Evolutionary conservation across 2,888 invertebrate species (phyloP).

Genomic region (Machimus atricapillus): DNA sequence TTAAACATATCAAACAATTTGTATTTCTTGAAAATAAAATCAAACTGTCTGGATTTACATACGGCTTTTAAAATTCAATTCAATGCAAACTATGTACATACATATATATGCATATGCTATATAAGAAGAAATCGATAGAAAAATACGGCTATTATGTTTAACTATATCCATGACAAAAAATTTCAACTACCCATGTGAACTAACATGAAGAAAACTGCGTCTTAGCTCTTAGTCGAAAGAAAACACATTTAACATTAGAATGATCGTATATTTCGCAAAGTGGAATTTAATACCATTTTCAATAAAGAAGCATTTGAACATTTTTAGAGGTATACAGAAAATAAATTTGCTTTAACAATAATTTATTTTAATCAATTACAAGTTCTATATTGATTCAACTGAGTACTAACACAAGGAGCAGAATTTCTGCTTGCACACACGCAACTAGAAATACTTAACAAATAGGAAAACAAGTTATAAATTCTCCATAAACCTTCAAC

Average conservation of each 20-base stretch:
- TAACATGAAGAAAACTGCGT: no score
- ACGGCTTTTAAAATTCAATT: no score
- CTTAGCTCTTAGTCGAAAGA: background rate
- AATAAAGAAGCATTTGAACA: background rate
- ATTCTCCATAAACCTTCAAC: background rate
- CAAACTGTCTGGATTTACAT: no score
- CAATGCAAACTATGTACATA: no score
- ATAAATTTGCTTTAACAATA: background rate
- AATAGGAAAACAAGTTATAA: background rate
- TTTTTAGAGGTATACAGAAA: background rate
- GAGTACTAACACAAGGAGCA: background rate
- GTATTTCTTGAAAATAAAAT: no score
- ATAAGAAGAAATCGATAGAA: no score
- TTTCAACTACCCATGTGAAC: no score
- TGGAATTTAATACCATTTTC: background rate
- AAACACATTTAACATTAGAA: background rate
- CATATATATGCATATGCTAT: no score
- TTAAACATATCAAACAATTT: no score
- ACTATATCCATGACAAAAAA: no score
- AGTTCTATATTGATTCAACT: background rate
- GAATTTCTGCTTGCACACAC: background rate
- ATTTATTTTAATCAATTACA: background rate
- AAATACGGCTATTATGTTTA: no score
- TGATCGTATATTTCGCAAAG: background rate
- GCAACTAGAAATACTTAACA: background rate